These are phyloP conservation scores for Phoebastria nigripes DNA, from an alignment of 2,797 vertebrate genomes.

Conservation along the genomic window DNA sequence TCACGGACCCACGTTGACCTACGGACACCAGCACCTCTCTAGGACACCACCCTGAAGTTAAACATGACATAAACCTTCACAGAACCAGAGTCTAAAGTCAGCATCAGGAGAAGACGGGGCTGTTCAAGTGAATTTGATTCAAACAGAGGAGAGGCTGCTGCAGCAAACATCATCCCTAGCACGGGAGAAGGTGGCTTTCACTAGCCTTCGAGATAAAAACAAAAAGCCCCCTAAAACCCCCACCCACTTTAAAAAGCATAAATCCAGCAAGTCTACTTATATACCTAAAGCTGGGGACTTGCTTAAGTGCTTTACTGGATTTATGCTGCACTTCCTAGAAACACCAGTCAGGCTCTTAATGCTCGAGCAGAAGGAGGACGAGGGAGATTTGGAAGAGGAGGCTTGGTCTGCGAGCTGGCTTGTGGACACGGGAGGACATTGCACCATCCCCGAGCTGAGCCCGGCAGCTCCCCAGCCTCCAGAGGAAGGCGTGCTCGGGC, in stretches of 20 bases:
- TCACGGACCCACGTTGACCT: fast-evolving
- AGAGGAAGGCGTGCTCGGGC: not conserved
- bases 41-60: not conserved
- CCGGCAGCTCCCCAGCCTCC: not conserved
- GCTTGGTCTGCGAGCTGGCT: not conserved
- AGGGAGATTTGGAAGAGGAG: not conserved
- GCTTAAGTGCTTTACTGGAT: not conserved
- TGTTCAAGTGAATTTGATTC: not conserved
- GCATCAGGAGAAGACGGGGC: not conserved
- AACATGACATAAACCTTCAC: not conserved
- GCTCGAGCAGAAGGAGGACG: not conserved
- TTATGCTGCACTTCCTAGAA: not conserved
- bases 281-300: not conserved
- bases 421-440: fast-evolving
- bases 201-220: not conserved
- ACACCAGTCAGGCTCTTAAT: not conserved
- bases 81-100: not conserved
- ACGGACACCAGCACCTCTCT: not conserved
- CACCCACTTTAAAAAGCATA: not conserved
- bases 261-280: not conserved
- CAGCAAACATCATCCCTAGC: fast-evolving
- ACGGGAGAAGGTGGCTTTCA: not conserved
- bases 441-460: not conserved
- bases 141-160: not conserved
- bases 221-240: not conserved